Percentiles rank a stretch among this genome's conserved stretches.
phyloP scores from a whole-genome alignment of 1,140 invertebrate species.

The Helicoverpa zea region DNA sequence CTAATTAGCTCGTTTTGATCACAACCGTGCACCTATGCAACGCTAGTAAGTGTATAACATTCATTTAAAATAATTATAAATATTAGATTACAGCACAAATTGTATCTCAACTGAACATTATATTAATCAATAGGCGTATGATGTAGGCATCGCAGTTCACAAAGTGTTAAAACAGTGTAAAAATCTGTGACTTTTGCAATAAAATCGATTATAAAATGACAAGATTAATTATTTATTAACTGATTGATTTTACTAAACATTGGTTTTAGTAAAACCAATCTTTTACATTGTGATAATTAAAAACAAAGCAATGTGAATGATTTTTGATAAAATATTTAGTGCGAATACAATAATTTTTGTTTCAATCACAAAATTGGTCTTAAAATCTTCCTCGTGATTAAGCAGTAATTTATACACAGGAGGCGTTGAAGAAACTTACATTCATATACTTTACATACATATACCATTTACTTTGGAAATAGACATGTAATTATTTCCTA shows the following conservation, averaged over 20 bases:
- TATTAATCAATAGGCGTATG: constrained; percentile 13
- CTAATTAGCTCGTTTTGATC: constrained; percentile 42
- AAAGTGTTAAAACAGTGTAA: constrained; percentile 15
- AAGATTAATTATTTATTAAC: neutral
- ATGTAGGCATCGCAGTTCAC: constrained; percentile 39
- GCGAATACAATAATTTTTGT: constrained; percentile 17
- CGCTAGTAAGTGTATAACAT: constrained; percentile 41
- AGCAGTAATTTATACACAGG: neutral
- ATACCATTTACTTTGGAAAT: too few relatives aligned
- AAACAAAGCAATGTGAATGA: constrained; percentile 18
- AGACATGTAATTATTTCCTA: too few relatives aligned
- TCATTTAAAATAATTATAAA: constrained; percentile 38
- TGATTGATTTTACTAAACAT: neutral
- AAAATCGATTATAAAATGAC: constrained; percentile 2
- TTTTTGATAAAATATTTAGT: neutral
- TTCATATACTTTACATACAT: too few relatives aligned
- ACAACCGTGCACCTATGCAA: constrained; percentile 52
- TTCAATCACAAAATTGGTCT: constrained; percentile 32
- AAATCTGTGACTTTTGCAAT: constrained; percentile 30
- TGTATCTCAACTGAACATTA: constrained; percentile 10
- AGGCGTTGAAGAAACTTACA: neutral
- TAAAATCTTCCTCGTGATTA: neutral
- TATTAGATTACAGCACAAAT: constrained; percentile 40
- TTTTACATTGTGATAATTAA: constrained; percentile 11
- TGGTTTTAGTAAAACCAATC: neutral